Percentiles rank a stretch among this genome's conserved stretches.
phyloP scores from a whole-genome alignment of 2,888 invertebrate species.

The Pterostichus niger region DNA sequence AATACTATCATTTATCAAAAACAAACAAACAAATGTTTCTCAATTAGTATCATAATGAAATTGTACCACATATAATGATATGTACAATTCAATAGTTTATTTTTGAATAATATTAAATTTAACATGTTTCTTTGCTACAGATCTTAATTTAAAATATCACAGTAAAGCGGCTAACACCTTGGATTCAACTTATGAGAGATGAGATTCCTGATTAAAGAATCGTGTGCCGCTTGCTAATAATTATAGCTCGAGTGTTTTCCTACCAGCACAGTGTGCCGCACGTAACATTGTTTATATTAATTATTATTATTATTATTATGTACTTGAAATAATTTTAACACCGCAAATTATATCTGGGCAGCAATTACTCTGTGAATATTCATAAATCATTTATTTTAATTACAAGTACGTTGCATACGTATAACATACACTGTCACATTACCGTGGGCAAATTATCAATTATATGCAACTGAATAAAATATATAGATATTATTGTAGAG shows the following conservation, averaged over 20 bases:
- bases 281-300: conserved; percentile 57
- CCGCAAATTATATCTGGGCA: conserved; percentile 57
- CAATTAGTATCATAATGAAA: too few species aligned
- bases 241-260: neutral
- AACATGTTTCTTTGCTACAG: neutral
- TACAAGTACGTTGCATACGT: conserved; percentile 24
- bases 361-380: conserved; percentile 57
- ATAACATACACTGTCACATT: conserved; percentile 53
- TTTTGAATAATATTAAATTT: neutral
- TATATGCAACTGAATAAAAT: conserved; percentile 22
- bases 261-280: conserved; percentile 18
- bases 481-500: conserved; percentile 25
- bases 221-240: conserved; percentile 23
- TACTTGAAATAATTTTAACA: conserved; percentile 64
- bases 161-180: conserved; percentile 16
- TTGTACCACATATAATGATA: too few species aligned
- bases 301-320: conserved; percentile 62
- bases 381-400: conserved; percentile 66
- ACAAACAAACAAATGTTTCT: too few species aligned
- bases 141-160: conserved; percentile 13
- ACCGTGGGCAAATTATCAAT: conserved; percentile 54
- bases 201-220: conserved; percentile 30
- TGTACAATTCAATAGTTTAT: too few species aligned
- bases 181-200: neutral
- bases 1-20: too few species aligned